phyloP scores from a whole-genome alignment of 2,888 invertebrate species.

The Sicus ferrugineus region DNA sequence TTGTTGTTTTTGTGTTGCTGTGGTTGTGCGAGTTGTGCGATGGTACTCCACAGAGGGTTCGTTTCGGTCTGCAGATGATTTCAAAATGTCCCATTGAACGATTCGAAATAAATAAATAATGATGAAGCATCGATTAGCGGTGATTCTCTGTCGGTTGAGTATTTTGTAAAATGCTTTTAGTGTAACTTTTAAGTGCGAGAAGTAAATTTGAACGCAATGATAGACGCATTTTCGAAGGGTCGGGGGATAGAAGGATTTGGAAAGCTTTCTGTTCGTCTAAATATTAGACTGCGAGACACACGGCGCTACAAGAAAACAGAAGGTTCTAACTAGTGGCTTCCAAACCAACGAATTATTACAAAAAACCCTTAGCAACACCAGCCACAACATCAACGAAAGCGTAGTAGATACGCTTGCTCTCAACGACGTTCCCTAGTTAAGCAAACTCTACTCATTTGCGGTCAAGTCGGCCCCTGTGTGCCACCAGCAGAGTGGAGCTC shows the following conservation, averaged over 20 bases:
- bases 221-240: background rate
- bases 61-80: background rate
- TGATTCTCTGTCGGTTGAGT: conserved; percentile 27
- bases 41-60: background rate
- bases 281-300: no score
- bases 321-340: no score
- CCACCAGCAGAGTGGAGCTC: background rate
- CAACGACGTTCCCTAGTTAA: conserved; percentile 42
- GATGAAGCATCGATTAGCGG: conserved; percentile 41
- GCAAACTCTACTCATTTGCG: conserved; percentile 59
- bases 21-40: conserved; percentile 39
- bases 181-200: conserved; percentile 45
- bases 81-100: background rate
- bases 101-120: conserved; percentile 46
- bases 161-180: background rate
- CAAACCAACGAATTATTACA: no score
- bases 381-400: background rate
- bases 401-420: conserved; percentile 7
- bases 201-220: conserved; percentile 40
- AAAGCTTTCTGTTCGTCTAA: background rate
- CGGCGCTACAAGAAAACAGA: no score
- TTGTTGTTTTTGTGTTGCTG: conserved; percentile 29
- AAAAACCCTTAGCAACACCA: no score
- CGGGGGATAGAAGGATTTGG: background rate
- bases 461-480: conserved; percentile 50